These are phyloP conservation scores for Ondatra zibethicus DNA, from an alignment of 2,113 vertebrate genomes.

Conservation along the genomic window DNA sequence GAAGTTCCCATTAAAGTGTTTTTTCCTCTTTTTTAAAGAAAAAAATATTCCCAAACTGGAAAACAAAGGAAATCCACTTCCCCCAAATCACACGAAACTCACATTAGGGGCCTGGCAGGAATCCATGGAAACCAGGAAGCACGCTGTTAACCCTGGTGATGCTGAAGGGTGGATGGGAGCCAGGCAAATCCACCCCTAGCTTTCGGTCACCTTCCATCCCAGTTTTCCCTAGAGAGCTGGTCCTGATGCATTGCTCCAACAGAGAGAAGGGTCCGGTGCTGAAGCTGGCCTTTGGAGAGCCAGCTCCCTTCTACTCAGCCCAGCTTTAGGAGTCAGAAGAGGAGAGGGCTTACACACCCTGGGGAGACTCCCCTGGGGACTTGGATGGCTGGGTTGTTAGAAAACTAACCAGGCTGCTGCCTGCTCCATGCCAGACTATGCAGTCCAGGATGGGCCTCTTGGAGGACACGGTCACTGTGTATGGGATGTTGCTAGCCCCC, in stretches of 20 bases:
- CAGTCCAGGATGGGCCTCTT: not conserved
- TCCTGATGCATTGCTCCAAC: not conserved
- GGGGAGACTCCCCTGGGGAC: slow-evolving; percentile 11
- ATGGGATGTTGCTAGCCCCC: not conserved
- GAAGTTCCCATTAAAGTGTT: slow-evolving; percentile 85
- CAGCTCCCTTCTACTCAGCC: not conserved
- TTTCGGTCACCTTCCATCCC: not conserved
- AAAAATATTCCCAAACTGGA: slow-evolving; percentile 83
- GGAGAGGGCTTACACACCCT: not conserved
- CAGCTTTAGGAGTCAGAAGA: not conserved
- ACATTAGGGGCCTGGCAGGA: slow-evolving; percentile 87
- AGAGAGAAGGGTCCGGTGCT: not conserved
- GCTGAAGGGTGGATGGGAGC: slow-evolving; percentile 62
- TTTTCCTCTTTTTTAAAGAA: slow-evolving; percentile 85
- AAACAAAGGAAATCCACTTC: slow-evolving; percentile 90
- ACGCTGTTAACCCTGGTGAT: slow-evolving; percentile 81
- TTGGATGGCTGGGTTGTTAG: not conserved
- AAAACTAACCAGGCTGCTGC: slow-evolving; percentile 61
- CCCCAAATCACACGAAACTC: slow-evolving; percentile 88
- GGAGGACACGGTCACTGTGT: not conserved
- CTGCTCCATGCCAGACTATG: slow-evolving; percentile 17
- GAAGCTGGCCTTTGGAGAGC: not conserved
- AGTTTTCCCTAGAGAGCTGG: not conserved
- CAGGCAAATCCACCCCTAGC: not conserved
- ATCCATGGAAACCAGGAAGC: slow-evolving; percentile 87